Percentiles rank a stretch among this genome's conserved stretches.
Evolutionary conservation across 2,797 vertebrate species (phyloP).

Genomic region (Potorous gilbertii): DNA sequence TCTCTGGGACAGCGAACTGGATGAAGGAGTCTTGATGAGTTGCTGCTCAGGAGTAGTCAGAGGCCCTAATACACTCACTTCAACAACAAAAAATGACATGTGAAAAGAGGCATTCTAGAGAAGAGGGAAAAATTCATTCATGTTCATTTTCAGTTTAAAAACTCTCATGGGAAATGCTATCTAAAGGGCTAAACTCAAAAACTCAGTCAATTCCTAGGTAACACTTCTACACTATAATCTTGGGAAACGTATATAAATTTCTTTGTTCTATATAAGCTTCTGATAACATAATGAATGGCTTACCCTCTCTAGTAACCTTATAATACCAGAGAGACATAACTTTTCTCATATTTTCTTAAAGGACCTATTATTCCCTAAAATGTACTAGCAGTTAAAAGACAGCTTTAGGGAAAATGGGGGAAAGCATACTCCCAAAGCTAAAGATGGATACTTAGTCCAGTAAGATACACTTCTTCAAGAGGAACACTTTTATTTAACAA

Average conservation of each 20-base stretch:
- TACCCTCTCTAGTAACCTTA: conserved; percentile 1
- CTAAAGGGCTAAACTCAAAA: conserved; percentile 37
- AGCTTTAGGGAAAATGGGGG: conserved; percentile 31
- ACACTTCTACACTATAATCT: conserved; percentile 12
- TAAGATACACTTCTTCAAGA: not conserved
- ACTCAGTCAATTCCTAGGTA: conserved; percentile 4
- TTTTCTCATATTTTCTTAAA: conserved; percentile 45
- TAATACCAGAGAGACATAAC: conserved; percentile 10
- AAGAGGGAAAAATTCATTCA: conserved; percentile 20
- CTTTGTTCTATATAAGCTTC: conserved; percentile 20
- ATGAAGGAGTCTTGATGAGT: conserved; percentile 94
- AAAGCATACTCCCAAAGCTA: not conserved
- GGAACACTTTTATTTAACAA: not conserved
- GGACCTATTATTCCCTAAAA: conserved; percentile 32
- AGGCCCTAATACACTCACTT: conserved; percentile 95
- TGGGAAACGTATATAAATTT: not conserved
- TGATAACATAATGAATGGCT: conserved; percentile 19
- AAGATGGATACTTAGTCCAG: not conserved
- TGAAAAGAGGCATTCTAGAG: not conserved
- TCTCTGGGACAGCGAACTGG: conserved; percentile 94
- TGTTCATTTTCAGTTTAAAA: conserved; percentile 21
- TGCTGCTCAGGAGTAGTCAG: conserved; percentile 97
- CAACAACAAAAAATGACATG: conserved; percentile 67
- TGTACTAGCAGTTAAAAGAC: conserved; percentile 24
- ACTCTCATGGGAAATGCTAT: not conserved